These are phyloP conservation scores for Caenorhabditis japonica DNA, from an alignment of 2,888 invertebrate species.

Conservation along the genomic window DNA sequence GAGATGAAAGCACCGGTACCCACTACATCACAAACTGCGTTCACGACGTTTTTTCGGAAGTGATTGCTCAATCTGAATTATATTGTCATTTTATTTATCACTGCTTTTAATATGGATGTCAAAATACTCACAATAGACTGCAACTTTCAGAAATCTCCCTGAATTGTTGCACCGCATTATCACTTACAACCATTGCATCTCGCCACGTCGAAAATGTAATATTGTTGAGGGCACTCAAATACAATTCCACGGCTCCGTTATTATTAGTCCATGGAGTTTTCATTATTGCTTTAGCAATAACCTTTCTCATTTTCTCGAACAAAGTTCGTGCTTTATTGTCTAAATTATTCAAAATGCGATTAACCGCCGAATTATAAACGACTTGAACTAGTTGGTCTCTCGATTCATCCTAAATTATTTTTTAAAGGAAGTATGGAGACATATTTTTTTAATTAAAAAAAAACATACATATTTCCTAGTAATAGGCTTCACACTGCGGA, in stretches of 20 bases:
- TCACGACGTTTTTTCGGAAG: too few species aligned
- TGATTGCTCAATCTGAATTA: too few species aligned
- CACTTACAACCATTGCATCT: too few species aligned
- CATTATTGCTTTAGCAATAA: neutral
- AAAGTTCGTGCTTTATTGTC: neutral
- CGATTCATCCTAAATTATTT: neutral
- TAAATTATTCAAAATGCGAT: neutral
- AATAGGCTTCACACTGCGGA: too few species aligned
- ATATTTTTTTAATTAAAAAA: neutral
- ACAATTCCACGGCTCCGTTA: neutral
- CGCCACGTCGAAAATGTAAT: too few species aligned
- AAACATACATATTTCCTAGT: too few species aligned
- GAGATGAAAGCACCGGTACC: neutral
- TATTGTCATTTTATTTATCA: too few species aligned
- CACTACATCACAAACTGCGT: conserved; percentile 5
- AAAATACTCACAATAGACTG: too few species aligned
- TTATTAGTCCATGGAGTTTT: conserved; percentile 6
- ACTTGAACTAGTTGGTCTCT: neutral
- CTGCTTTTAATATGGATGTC: too few species aligned
- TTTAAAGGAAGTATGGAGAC: neutral
- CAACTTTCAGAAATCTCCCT: too few species aligned
- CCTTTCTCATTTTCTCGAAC: neutral
- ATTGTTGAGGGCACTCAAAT: too few species aligned
- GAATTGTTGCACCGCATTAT: too few species aligned
- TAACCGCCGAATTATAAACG: neutral